Evolutionary conservation across 2,888 invertebrate genomes (phyloP), one percentile per base, ranked within the genome.

Genomic region (Rhodophaea formosa): DNA sequence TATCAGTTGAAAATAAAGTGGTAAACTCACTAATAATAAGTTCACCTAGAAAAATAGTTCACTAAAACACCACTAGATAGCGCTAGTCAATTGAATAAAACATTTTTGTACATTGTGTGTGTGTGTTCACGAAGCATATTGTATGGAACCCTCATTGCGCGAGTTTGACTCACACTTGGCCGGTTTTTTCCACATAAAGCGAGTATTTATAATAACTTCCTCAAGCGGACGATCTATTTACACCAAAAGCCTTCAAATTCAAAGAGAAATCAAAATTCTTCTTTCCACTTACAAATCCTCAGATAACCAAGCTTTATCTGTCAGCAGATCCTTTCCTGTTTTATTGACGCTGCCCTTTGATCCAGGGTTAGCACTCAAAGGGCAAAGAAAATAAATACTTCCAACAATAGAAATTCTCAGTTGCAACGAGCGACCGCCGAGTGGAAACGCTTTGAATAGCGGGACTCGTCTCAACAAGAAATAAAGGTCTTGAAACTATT

Each of bases 381-480:
- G 51, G 51, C 16, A 16, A 12, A 51, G 51, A 35, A 51, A 51
- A 51, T 51, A 49, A 49, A 49, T 32, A 16, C 32, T 51, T 51
- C 17, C 35, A 51, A 51, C 51, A 51, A 17, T 51, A 51, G 51
- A 35, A 49, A 5, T 49, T 49, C 30, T 30, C 30, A 12, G n/a
- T 10, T 12, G n/a, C 6, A 39, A 39, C 23, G 23, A 23, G 23
- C 23, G 23, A n/a, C 46, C 7, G 23, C 46, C 12, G 15, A 51
- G 49, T 15, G 35, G 32, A 51, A 51, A n/a, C 8, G 32, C 49
- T 35, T 32, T 15, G 15, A 51, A 51, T 49, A 35, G 35, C 49
- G 30, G 35, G 35, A 39, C 35, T 51, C 17, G 17, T 23, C 23
- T 46, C 12, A 23, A 23, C 7, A 23, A n/a, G 12, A 23, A 23